Percentiles rank a stretch among this genome's conserved stretches.
Conservation (phyloP, 2,888 invertebrate species). For the Hymenopus coronatus region DNA sequence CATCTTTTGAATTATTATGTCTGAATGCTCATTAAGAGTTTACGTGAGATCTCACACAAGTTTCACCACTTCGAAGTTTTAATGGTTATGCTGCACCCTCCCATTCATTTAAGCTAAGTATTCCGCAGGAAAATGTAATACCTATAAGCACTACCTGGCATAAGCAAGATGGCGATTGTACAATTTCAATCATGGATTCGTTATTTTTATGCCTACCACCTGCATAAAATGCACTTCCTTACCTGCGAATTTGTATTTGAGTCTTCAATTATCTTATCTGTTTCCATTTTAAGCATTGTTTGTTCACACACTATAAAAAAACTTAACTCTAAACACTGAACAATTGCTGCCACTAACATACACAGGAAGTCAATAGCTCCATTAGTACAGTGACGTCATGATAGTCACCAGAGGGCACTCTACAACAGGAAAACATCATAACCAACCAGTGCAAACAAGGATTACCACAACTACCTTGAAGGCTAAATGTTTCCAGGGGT, state of each 20-base stretch:
- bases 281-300: constrained; percentile 83
- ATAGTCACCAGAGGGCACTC: constrained; percentile 23
- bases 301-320: constrained; percentile 21
- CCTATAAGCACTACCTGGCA: neutral
- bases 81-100: neutral
- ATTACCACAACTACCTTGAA: neutral
- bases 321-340: constrained; percentile 21
- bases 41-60: neutral
- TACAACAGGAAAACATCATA: neutral
- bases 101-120: neutral
- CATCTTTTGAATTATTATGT: neutral
- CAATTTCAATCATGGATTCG: neutral
- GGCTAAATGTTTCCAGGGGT: no score
- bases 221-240: constrained; percentile 36
- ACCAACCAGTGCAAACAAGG: neutral
- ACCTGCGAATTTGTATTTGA: constrained; percentile 67
- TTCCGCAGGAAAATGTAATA: neutral
- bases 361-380: constrained; percentile 38
- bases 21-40: neutral
- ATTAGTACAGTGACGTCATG: constrained; percentile 36
- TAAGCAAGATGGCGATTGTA: constrained; percentile 23
- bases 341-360: constrained; percentile 27
- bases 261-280: constrained; percentile 86
- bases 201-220: neutral
- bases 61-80: neutral